Conservation (phyloP, 2,888 invertebrate species). For the Amorpha juglandis region DNA sequence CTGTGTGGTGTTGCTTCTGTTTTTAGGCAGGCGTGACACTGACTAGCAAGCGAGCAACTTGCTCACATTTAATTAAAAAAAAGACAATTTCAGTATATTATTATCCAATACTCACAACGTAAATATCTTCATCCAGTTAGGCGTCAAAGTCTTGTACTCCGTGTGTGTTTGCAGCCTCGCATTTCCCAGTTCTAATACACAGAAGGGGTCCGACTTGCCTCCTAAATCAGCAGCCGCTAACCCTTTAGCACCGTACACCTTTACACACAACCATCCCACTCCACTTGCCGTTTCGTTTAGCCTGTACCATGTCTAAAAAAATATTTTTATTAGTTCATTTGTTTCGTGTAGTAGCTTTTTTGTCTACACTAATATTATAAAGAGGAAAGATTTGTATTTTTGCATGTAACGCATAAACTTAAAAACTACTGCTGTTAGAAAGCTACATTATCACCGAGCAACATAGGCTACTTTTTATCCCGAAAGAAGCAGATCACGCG, state of each 20-base stretch:
- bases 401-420: too few species aligned
- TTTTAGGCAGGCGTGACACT: too few species aligned
- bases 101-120: slow-evolving; percentile 94
- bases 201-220: slow-evolving; percentile 99
- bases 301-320: slow-evolving; percentile 85
- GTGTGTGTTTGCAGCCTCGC: slow-evolving; percentile 98
- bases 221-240: slow-evolving; percentile 97
- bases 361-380: too few species aligned
- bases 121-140: slow-evolving; percentile 99
- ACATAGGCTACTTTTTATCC: too few species aligned
- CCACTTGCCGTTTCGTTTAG: slow-evolving; percentile 85
- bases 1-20: too few species aligned
- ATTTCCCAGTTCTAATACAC: slow-evolving; percentile 97
- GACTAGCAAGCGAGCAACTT: too few species aligned
- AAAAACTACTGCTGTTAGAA: too few species aligned
- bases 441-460: too few species aligned
- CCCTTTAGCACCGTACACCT: slow-evolving; percentile 93
- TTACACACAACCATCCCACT: slow-evolving; percentile 97
- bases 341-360: too few species aligned
- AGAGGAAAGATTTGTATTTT: too few species aligned
- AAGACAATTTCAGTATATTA: neutral
- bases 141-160: slow-evolving; percentile 98
- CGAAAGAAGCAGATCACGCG: too few species aligned
- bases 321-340: slow-evolving; percentile 4
- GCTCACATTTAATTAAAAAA: too few species aligned